phyloP scores from a whole-genome alignment of 2,113 vertebrate species.

The Colius striatus region DNA sequence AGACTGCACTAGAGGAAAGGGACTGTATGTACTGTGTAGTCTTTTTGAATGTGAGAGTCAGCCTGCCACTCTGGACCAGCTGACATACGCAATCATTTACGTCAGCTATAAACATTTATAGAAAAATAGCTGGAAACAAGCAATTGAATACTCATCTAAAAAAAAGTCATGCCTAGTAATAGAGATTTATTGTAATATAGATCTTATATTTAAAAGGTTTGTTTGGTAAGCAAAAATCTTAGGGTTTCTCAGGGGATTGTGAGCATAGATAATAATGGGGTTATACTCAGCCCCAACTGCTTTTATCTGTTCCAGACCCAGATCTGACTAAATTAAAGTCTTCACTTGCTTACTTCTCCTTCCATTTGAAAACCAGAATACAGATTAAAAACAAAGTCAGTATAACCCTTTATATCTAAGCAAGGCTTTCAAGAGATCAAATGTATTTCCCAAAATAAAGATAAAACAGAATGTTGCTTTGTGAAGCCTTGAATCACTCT shows the following conservation, averaged over 20 bases:
- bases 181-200: background rate
- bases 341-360: background rate
- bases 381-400: too few species aligned
- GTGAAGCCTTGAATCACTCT: slow-evolving; percentile 36
- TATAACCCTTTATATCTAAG: background rate
- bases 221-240: background rate
- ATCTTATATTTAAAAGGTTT: background rate
- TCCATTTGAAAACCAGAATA: background rate
- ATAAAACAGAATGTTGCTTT: slow-evolving; percentile 52
- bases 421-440: slow-evolving; percentile 44
- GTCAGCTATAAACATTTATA: background rate
- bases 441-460: slow-evolving; percentile 53
- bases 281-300: background rate
- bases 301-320: slow-evolving; percentile 16
- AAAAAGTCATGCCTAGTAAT: background rate
- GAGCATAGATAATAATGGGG: background rate
- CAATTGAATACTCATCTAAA: background rate
- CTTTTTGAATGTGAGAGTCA: background rate
- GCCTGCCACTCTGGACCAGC: background rate
- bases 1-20: fast-evolving
- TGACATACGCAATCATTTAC: background rate
- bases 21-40: background rate
- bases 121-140: background rate
- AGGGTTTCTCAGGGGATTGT: background rate
- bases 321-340: slow-evolving; percentile 26